Conservation (phyloP, 2,113 vertebrate genomes). For the Corynorhinus townsendii region DNA sequence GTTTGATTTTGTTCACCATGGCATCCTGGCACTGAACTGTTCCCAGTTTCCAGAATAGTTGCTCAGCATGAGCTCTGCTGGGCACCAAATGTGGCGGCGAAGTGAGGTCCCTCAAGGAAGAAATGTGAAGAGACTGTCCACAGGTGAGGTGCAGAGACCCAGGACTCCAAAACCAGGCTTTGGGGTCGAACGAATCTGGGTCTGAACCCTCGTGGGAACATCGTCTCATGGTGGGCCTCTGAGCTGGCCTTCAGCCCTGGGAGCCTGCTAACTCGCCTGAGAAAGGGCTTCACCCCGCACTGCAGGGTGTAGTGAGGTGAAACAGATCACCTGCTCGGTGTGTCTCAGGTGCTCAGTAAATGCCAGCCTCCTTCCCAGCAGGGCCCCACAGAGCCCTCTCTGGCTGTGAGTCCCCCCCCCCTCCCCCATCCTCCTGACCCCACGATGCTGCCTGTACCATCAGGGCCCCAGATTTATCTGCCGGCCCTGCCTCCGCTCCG, state of each 20-base stretch:
- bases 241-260: not conserved
- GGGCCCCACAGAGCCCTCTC: not conserved
- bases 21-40: not conserved
- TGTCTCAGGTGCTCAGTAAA: not conserved
- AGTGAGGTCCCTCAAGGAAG: not conserved
- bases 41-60: not conserved
- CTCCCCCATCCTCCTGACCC: rapidly evolving
- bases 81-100: not conserved
- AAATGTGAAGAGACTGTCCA: not conserved
- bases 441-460: not conserved
- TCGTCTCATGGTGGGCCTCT: no score
- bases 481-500: not conserved
- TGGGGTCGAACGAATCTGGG: not conserved
- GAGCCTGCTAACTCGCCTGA: not conserved
- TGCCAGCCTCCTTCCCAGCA: rapidly evolving
- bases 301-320: rapidly evolving
- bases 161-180: not conserved
- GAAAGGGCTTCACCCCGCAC: not conserved
- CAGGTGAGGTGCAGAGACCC: not conserved
- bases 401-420: rapidly evolving
- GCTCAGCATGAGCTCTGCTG: not conserved
- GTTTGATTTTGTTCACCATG: not conserved
- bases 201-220: rapidly evolving
- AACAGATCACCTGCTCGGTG: rapidly evolving
- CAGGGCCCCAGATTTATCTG: not conserved